Conservation (phyloP, 1,140 invertebrate species). For the Zaprionus africanus region DNA sequence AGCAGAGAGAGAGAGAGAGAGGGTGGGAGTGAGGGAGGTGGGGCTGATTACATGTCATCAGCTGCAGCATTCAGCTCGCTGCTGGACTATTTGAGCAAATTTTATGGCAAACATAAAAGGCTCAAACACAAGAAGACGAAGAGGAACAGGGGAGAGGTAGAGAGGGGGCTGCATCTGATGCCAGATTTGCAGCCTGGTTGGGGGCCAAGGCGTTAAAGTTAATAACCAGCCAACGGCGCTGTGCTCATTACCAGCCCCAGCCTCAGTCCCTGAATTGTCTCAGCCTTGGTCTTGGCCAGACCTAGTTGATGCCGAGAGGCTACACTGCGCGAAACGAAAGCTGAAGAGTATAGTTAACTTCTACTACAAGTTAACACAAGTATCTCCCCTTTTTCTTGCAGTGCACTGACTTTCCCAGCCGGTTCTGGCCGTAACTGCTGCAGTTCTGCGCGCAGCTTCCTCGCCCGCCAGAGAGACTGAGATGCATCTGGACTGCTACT, state of each 20-base stretch:
- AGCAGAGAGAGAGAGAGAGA: not conserved
- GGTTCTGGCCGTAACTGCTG: constrained; percentile 42
- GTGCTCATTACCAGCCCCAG: constrained; percentile 34
- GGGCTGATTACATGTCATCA: constrained; percentile 54
- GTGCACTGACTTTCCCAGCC: constrained; percentile 20
- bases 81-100: constrained; percentile 50
- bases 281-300: constrained; percentile 4
- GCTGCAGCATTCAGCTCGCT: constrained; percentile 33
- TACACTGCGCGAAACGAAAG: not conserved
- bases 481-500: constrained; percentile 49
- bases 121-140: constrained; percentile 24
- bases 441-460: constrained; percentile 30
- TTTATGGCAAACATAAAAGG: constrained; percentile 52
- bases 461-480: constrained; percentile 2
- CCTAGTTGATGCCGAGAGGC: not conserved
- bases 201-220: constrained; percentile 41
- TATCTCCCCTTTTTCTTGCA: not conserved
- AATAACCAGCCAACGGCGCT: constrained; percentile 45
- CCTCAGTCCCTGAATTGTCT: not conserved
- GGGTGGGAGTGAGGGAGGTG: not conserved
- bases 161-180: constrained; percentile 13
- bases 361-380: no score
- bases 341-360: no score
- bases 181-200: constrained; percentile 36
- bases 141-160: not conserved